phyloP scores from a whole-genome alignment of 2,888 invertebrate species.

The Cryptocephalus primarius region DNA sequence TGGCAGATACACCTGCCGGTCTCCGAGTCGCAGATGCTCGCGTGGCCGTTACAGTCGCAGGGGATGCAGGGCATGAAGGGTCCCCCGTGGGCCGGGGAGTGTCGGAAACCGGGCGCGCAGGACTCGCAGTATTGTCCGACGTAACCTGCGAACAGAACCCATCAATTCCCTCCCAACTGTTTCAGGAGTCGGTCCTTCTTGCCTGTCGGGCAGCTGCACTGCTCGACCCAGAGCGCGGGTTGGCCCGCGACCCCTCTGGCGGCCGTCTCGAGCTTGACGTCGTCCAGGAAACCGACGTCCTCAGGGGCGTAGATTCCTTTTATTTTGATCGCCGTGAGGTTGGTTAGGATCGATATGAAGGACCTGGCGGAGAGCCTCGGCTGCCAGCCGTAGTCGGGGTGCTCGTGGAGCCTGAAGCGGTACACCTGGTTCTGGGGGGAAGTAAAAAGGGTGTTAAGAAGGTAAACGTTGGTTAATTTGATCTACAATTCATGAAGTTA shows the following conservation, averaged over 20 bases:
- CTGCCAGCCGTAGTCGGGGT: slow-evolving; percentile 72
- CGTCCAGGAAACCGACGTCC: slow-evolving; percentile 81
- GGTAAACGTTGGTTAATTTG: too few species aligned
- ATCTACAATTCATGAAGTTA: too few species aligned
- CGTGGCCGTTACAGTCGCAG: slow-evolving; percentile 95
- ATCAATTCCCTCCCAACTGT: not conserved
- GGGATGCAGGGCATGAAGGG: slow-evolving; percentile 91
- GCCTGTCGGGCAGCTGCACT: slow-evolving; percentile 79
- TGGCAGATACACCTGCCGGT: slow-evolving; percentile 94
- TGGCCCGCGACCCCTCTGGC: slow-evolving; percentile 58
- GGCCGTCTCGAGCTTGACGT: slow-evolving; percentile 83
- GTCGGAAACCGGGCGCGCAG: slow-evolving; percentile 88
- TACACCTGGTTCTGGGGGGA: slow-evolving; percentile 56
- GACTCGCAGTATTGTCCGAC: slow-evolving; percentile 96
- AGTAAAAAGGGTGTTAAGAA: not conserved
- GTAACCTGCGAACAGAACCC: slow-evolving; percentile 45
- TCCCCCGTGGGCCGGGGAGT: slow-evolving; percentile 64
- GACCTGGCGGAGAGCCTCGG: slow-evolving; percentile 78
- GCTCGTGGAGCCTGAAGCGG: slow-evolving; percentile 83
- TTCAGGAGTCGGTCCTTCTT: too few species aligned
- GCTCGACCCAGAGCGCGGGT: slow-evolving; percentile 88
- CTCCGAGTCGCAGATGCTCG: slow-evolving; percentile 90
- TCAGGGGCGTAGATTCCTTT: slow-evolving; percentile 80
- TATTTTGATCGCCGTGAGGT: slow-evolving; percentile 89
- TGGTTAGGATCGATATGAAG: slow-evolving; percentile 87